These are phyloP conservation scores for Aspidiotus rigidus DNA, from an alignment of 2,888 invertebrate genomes.

Conservation along the genomic window DNA sequence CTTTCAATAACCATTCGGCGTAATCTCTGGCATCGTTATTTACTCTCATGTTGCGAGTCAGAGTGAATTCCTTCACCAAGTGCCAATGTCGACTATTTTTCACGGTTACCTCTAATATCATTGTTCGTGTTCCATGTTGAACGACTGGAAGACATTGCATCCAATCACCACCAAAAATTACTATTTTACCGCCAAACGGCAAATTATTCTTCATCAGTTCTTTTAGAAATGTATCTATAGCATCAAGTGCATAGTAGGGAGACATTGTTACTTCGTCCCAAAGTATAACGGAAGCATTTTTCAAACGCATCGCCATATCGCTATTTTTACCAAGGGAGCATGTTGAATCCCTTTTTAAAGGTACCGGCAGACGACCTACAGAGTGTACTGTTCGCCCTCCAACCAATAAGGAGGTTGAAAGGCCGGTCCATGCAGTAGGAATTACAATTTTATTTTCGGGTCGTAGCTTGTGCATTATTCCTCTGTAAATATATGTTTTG, in stretches of 20 bases:
- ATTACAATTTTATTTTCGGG: background rate
- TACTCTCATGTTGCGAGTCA: background rate
- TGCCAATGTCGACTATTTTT: background rate
- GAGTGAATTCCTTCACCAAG: background rate
- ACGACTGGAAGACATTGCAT: background rate
- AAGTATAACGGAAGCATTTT: background rate
- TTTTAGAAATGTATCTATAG: background rate
- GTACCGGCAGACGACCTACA: background rate
- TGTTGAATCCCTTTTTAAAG: background rate
- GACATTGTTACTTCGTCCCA: background rate
- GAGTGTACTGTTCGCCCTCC: background rate
- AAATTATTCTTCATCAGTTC: background rate
- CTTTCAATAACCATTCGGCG: background rate
- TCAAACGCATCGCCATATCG: background rate
- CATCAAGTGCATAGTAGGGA: background rate
- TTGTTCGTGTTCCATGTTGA: background rate
- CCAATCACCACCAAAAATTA: slow-evolving; percentile 6
- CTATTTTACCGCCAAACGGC: slow-evolving; percentile 4
- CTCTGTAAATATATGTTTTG: slow-evolving; percentile 2
- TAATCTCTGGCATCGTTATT: background rate
- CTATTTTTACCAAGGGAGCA: background rate
- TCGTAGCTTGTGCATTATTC: background rate
- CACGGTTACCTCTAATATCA: background rate
- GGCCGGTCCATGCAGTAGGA: background rate
- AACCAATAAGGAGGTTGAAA: background rate